phyloP scores from a whole-genome alignment of 1,140 invertebrate genomes.

The Stegodyphus dumicola region DNA sequence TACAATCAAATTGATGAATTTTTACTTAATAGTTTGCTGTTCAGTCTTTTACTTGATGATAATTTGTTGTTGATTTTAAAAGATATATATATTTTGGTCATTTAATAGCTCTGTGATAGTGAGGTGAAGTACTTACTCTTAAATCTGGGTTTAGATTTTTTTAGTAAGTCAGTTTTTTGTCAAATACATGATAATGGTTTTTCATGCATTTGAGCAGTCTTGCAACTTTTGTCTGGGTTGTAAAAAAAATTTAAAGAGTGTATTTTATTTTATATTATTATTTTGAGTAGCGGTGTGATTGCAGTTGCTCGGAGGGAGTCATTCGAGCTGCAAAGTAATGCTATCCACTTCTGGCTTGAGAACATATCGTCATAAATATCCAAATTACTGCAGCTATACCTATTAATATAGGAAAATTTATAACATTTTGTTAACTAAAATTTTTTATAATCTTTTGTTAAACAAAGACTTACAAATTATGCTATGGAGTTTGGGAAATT shows the following conservation, averaged over 20 bases:
- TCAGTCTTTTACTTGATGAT: conserved; percentile 55
- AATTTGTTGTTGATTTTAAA: conserved; percentile 61
- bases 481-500: conserved; percentile 62
- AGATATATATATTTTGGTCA: conserved; percentile 62
- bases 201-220: conserved; percentile 55
- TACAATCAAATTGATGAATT: conserved; percentile 36
- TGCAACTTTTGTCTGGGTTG: conserved; percentile 56
- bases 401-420: conserved; percentile 38
- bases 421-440: conserved; percentile 60
- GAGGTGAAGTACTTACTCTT: conserved; percentile 60
- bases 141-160: conserved; percentile 12
- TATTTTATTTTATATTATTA: conserved; percentile 22
- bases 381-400: conserved; percentile 54
- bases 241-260: conserved; percentile 29
- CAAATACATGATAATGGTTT: conserved; percentile 44
- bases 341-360: conserved; percentile 52
- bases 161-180: conserved; percentile 5
- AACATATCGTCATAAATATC: conserved; percentile 57
- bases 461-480: conserved; percentile 58
- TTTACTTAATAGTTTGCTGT: conserved; percentile 56
- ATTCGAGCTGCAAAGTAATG: conserved; percentile 48
- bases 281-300: conserved; percentile 5
- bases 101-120: conserved; percentile 61
- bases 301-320: conserved; percentile 7
- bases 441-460: conserved; percentile 61